Evolutionary conservation across 2,113 vertebrate species (phyloP), one percentile per base, ranked within the genome.

Genomic region (Xiphophorus maculatus): DNA sequence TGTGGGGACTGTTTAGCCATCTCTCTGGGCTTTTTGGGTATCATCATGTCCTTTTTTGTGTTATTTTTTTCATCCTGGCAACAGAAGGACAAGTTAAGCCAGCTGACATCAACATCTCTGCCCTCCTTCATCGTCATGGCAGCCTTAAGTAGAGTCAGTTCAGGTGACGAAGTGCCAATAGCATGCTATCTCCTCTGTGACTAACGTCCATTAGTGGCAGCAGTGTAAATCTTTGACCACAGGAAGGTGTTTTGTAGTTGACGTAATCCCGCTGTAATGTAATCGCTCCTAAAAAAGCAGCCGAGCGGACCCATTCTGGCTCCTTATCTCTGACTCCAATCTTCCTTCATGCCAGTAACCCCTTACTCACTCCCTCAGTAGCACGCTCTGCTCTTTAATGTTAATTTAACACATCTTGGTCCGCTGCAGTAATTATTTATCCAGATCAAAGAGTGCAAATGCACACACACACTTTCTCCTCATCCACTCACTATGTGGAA

Each of bases 171-270:
- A 72, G 79, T 79, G 81, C 76, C 87, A 84, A 76, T 76, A 80
- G 74, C 77, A 66, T 5, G 33, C 66, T 84, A 88, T 90, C 87
- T 85, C 78, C 73, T 73, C 77, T 84, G 77, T 84, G 81, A 81
- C 77, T 74, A 72, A 80, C 35, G 29, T 76, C 74, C 77, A 76
- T 83, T 81, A 84, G 81, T 17, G 11, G 15, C 30, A 3, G 60
- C 76, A n/a, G 32, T 74, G 74, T 69, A 64, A 61, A 64, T 76
- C 76, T 81, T 74, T 80, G 84, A 84, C 81, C 73, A 79, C 72
- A 69, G 63, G 70, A 71, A 83, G 87, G 84, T 84, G 88, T 84
- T 77, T 77, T 84, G 84, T 80, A 81, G 85, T 84, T 89, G 87
- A 90, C 73, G 78, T 89, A 82, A 84, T 82, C 84, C 81, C 60